Evolutionary conservation across 2,113 vertebrate species (phyloP), one percentile per base, ranked within the genome.

Genomic region (Chascanopsetta lugubris): DNA sequence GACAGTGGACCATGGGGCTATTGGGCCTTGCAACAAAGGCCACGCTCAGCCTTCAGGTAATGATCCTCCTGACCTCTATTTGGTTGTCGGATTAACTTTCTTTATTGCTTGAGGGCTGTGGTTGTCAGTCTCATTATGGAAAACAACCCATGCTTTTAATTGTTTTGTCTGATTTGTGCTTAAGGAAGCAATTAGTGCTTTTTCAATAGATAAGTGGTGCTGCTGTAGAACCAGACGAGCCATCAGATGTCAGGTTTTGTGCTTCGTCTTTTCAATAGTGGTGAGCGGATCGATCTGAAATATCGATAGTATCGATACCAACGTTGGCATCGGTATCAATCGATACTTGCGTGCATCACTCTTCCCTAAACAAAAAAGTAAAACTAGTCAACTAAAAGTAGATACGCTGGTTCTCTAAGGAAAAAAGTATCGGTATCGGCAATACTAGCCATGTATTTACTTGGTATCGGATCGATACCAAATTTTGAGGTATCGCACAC

Each of bases 1-100:
- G 83, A 84, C 78, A 72, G 57, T 22, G 50, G 34, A 56, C 77
- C 70, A 64, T 48, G 29, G 70, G 69, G 65, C 79, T 68, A 63
- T 43, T 53, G 24, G 56, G 56, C 61, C 61, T 68, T 72, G 61
- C 57, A 48, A 40, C 42, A 58, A 72, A 77, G 70, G 47, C 63
- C 15, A 12, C 55, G 21, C 47, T 72, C 49, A 29, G 61, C 72
- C 77, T 63, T 32, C 30, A 58, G 53, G n/a, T 70, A 85, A 71
- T 63, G 71, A 69, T 74, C 12, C 8, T 10, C 20, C 40, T 30
- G 22, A 17, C 54, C 45, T 65, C 64, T 29, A 18, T 40, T 1
- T 13, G 66, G 61, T 34, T 42, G 45, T 72, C 40, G 34, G 42
- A 61, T 82, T 55, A 54, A 84, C 48, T 68, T 63, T 72, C 27